Evolutionary conservation across 1,140 invertebrate genomes (phyloP).

Genomic region (Hesperophylax magnus): DNA sequence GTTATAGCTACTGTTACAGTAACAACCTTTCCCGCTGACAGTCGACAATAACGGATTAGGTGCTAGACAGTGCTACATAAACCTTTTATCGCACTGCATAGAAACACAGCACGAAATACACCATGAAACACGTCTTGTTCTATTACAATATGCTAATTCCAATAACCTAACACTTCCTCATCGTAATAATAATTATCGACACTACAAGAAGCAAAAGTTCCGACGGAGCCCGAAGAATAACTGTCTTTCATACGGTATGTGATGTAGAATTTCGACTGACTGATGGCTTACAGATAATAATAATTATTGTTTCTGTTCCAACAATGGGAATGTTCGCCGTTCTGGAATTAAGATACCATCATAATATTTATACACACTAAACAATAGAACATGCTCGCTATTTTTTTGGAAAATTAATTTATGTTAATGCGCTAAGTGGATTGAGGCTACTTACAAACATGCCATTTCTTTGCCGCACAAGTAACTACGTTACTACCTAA

Average conservation of each 20-base stretch:
- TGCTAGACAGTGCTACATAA: background rate
- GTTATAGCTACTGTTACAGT: too few relatives aligned
- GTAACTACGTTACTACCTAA: too few relatives aligned
- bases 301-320: conserved; percentile 1
- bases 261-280: background rate
- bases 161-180: conserved; percentile 16
- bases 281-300: background rate
- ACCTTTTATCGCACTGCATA: background rate
- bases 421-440: too few relatives aligned
- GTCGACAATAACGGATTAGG: background rate
- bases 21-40: background rate
- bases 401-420: too few relatives aligned
- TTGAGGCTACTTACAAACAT: too few relatives aligned
- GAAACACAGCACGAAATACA: background rate
- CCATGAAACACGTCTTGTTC: conserved; percentile 1
- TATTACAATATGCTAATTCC: conserved; percentile 50
- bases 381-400: conserved; percentile 4
- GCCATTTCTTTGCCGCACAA: too few relatives aligned
- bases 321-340: background rate
- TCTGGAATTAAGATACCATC: conserved; percentile 7
- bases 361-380: background rate
- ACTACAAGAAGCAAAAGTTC: conserved; percentile 40
- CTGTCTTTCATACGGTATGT: background rate
- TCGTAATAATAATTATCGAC: conserved; percentile 45
- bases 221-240: background rate